Evolutionary conservation across 1,140 invertebrate species (phyloP), one percentile per base, ranked within the genome.

Genomic region (Proctacanthus coquilletti): DNA sequence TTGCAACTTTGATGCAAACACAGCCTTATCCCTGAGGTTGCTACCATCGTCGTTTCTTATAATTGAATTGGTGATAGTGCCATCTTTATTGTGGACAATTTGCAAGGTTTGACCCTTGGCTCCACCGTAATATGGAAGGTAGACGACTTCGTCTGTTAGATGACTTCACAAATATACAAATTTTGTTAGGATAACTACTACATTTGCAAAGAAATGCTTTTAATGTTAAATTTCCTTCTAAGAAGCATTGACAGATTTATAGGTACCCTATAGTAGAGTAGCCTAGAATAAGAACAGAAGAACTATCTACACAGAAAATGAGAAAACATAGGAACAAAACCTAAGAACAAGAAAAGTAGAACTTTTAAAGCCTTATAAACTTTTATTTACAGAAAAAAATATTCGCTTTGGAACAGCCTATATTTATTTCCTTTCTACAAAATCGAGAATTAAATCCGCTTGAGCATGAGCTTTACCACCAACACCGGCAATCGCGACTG

Each of bases 381-480:
- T 25, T 8, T 25, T 25, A 29, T 29, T 13, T 11, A 8, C n/a
- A 29, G 3, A 29, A 29, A 13, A 11, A 29, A 29, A 14, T 13
- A 14, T 29, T 29, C 9, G 6, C n/a, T 6, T 6, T 25, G n/a
- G 6, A 25, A 14, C n/a, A 29, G 3, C n/a, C 15, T 9, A 4
- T 11, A 29, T 13, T 14, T 29, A 29, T 3, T 8, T 4, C 14
- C 39, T 13, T 8, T 42, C 49, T 51, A 66, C 42, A 53, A 66
- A 42, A 62, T 57, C 54, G 54, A 65, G 21, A 32, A 62, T 51
- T 41, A 72, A 52, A 45, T 78, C 73, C 20, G 75, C 75, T 49
- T 77, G 65, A 2, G 77, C 75, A 45, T 77, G 71, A 1, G 77
- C 77, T 34, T 72, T 66, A 18, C 77, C 77, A 0, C 77, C 77